Evolutionary conservation across 2,113 vertebrate genomes (phyloP), one percentile per base, ranked within the genome.

Genomic region (Pycnonotus jocosus): DNA sequence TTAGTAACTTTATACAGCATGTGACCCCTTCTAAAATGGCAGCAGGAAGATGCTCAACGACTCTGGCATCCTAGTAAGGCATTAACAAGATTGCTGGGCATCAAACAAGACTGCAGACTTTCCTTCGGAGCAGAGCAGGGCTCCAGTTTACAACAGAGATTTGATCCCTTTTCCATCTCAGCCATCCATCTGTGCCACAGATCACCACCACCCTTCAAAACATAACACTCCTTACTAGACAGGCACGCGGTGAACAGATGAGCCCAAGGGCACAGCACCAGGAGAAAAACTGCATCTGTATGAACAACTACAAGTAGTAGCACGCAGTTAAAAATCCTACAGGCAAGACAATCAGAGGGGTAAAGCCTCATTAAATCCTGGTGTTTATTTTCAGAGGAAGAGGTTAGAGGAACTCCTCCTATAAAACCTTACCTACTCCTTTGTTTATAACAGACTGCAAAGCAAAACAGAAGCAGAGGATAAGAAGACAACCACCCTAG

Each of bases 21-120:
- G 5, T 38, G 15, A 57, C 23, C 9, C 40, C 58, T 68, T 91
- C 93, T 79, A 64, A 96, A 88, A 90, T 1, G 0, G 90, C 74
- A 91, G 66, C 54, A 79, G 82, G 35, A 94, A 57, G 76, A 92
- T 80, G 79, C 77, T 57, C 42, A 7, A 38, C 1, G 5, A 79
- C 56, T 66, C 64, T 92, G 94, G 86, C 88, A 96, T 95, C 86
- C 71, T 30, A 86, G 76, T 58, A 92, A 81, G 92, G 62, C 76
- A 94, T 94, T 93, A 96, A 94, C 95, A 90, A 86, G 88, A 95
- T 95, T 95, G 82, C 44, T 73, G 68, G 61, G 37, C 65, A 81
- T 60, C 87, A 71, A 79, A 84, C 24, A 50, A 51, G 90, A 45
- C 87, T 18, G 30, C 27, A 84, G 84, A 51, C 65, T 47, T 56